A percentile compares a stretch with the other conserved stretches of the same genome.
Evolutionary conservation across 30 jellyfish, hydroid and myxozoan genomes (phyloP).

Genomic region (Pelagia noctiluca): DNA sequence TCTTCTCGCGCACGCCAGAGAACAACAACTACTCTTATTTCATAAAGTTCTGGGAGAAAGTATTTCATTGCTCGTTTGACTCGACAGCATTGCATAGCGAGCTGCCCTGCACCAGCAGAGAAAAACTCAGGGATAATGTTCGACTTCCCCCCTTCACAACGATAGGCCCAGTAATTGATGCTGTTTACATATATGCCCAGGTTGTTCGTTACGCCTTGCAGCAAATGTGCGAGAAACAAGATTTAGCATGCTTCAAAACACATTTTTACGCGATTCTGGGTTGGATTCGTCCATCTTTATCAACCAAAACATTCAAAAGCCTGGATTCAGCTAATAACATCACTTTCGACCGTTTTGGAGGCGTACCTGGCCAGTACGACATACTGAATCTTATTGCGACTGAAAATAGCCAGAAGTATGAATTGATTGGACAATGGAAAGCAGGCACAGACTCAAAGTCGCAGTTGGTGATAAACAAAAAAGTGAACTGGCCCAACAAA

Average conservation of each 20-base stretch:
- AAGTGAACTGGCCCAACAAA: conserved; percentile 35
- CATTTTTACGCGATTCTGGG: conserved; percentile 26
- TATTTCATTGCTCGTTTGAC: conserved; percentile 50
- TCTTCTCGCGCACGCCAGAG: conserved; percentile 56
- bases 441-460: background rate
- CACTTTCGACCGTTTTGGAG: conserved; percentile 61
- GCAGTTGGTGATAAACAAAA: conserved; percentile 1
- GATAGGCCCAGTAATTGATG: conserved; percentile 57
- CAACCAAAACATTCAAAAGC: conserved; percentile 17
- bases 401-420: conserved; percentile 17
- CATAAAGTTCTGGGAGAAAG: conserved; percentile 65
- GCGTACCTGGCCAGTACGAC: conserved; percentile 53
- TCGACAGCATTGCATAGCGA: conserved; percentile 1
- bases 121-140: conserved; percentile 22
- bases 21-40: conserved; percentile 29
- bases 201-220: conserved; percentile 29
- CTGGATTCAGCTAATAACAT: conserved; percentile 17
- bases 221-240: conserved; percentile 33
- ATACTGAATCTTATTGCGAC: conserved; percentile 34
- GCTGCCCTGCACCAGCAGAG: conserved; percentile 48
- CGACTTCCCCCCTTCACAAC: conserved; percentile 33
- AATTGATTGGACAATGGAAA: conserved; percentile 58
- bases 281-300: conserved; percentile 21
- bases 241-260: conserved; percentile 18
- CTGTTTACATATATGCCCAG: conserved; percentile 65